Conservation (phyloP, 2,888 invertebrate genomes). For the Calliphora vomitoria region DNA sequence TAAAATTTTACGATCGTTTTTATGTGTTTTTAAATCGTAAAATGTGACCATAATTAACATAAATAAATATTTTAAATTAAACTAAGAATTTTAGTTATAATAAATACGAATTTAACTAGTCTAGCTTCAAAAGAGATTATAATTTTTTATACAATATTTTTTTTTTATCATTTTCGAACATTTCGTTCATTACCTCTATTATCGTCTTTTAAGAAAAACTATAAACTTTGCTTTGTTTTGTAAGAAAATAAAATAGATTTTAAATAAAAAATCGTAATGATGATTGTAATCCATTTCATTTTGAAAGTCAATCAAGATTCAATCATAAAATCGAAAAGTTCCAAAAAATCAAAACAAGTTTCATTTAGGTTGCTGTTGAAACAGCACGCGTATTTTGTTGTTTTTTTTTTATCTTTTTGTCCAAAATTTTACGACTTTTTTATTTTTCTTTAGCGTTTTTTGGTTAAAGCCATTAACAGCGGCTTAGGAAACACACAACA, state of each 20-base stretch:
- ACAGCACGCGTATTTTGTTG: conserved; percentile 55
- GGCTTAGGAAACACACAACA: conserved; percentile 3
- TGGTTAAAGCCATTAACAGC: not conserved
- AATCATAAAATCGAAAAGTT: conserved; percentile 6
- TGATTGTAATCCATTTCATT: conserved; percentile 24
- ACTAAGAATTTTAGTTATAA: conserved; percentile 42
- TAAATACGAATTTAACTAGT: conserved; percentile 12
- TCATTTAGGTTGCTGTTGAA: conserved; percentile 23
- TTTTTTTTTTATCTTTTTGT: not conserved
- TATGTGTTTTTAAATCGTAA: conserved; percentile 53
- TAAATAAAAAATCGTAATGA: not conserved
- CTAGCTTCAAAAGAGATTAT: conserved; percentile 10
- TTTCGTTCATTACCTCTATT: conserved; percentile 7
- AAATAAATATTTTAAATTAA: conserved; percentile 45
- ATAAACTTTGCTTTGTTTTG: conserved; percentile 27
- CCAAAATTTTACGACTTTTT: conserved; percentile 53
- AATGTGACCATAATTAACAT: conserved; percentile 58
- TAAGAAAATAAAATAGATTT: not conserved
- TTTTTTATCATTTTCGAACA: not conserved
- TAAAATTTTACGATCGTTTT: conserved; percentile 60
- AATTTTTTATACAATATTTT: not conserved
- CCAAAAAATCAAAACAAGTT: conserved; percentile 43
- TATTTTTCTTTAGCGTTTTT: not conserved
- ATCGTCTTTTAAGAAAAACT: conserved; percentile 7
- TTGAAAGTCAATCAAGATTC: conserved; percentile 49